A percentile compares a stretch with the other conserved stretches of the same genome.
phyloP scores from a whole-genome alignment of 2,113 vertebrate species.

The Salminus brasiliensis region DNA sequence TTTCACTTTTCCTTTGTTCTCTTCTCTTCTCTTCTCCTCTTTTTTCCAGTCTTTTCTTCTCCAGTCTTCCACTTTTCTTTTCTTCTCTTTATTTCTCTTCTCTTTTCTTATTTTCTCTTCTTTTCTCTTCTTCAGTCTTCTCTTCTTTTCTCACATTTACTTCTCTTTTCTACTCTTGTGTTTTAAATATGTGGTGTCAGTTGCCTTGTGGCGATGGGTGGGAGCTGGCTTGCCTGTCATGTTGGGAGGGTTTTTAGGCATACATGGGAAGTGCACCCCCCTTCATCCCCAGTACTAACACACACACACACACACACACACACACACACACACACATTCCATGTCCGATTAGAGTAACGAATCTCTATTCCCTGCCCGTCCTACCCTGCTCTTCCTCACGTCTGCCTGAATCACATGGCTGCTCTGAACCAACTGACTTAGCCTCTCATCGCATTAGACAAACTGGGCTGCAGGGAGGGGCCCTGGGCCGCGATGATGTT shows the following conservation, averaged over 20 bases:
- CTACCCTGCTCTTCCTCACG: conserved; percentile 71
- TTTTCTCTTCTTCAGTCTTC: background rate
- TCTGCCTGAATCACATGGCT: conserved; percentile 84
- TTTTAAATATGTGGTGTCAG: conserved; percentile 78
- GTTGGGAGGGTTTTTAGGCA: conserved; percentile 74
- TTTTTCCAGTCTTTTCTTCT: background rate
- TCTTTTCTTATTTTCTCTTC: background rate
- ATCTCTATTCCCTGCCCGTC: conserved; percentile 61
- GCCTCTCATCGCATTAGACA: conserved; percentile 83
- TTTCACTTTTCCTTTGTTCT: no score
- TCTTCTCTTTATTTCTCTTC: background rate
- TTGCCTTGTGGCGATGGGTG: conserved; percentile 81
- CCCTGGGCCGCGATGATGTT: conserved; percentile 70
- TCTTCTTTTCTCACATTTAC: background rate
- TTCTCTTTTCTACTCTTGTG: conserved; percentile 52
- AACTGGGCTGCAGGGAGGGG: conserved; percentile 77
- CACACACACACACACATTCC: conserved; percentile 44
- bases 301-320: conserved; percentile 34
- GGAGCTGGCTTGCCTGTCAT: conserved; percentile 67
- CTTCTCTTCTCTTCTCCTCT: background rate
- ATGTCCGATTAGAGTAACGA: conserved; percentile 78
- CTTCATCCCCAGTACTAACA: conserved; percentile 36
- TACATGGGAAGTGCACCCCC: conserved; percentile 51
- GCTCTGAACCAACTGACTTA: conserved; percentile 78
- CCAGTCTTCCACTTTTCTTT: background rate